Conservation (phyloP, 1,140 invertebrate species). For the Polypedilum pembai region DNA sequence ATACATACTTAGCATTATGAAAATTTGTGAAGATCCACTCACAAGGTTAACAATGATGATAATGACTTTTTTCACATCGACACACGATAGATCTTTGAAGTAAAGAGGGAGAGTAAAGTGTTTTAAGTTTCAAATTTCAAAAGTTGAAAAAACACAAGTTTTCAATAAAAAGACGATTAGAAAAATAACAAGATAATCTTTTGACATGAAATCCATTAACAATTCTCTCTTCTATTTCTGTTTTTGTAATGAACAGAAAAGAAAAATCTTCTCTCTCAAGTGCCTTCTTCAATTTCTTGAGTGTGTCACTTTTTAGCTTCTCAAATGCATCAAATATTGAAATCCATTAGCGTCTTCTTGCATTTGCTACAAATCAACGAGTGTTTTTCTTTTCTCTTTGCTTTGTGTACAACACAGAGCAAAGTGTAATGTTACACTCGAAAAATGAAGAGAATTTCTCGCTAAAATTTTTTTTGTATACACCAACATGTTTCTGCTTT, state of each 20-base stretch:
- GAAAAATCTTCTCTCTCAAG: neutral
- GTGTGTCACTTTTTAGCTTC: slow-evolving; percentile 3
- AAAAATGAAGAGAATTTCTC: neutral
- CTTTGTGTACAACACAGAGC: neutral
- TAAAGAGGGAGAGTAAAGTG: neutral
- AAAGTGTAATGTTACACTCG: neutral
- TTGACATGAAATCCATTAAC: slow-evolving; percentile 11
- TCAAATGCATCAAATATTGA: neutral
- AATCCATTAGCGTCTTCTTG: slow-evolving; percentile 1
- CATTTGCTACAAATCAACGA: neutral
- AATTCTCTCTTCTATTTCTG: neutral
- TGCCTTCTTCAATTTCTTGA: neutral
- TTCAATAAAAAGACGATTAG: slow-evolving; percentile 11
- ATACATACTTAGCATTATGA: too few relatives aligned
- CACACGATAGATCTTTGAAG: neutral
- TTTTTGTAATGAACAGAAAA: neutral
- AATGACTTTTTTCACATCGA: slow-evolving; percentile 18
- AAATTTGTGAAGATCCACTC: too few relatives aligned
- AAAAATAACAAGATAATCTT: slow-evolving; percentile 10
- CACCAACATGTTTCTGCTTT: neutral
- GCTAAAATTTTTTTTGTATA: neutral
- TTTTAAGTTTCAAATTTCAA: neutral
- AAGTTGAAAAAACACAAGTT: neutral
- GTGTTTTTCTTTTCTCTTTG: neutral
- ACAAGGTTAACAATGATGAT: slow-evolving; percentile 7